Evolutionary conservation across 2,113 vertebrate genomes (phyloP).

Genomic region (Saguinus midas): DNA sequence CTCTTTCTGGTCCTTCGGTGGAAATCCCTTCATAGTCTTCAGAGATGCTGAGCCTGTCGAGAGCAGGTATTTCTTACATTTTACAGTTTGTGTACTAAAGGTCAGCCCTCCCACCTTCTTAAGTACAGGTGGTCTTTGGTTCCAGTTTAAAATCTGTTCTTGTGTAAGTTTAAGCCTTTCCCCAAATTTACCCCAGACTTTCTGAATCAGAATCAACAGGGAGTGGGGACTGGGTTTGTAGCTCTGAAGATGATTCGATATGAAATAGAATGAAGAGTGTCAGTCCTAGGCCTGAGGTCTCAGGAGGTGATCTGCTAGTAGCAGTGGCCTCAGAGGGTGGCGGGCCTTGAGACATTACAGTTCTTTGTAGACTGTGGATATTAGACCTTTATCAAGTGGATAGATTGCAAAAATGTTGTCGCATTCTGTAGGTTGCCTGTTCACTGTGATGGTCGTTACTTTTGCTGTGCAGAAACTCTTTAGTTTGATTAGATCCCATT

Average conservation of each 20-base stretch:
- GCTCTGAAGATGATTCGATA: background rate
- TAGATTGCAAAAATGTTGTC: too few species aligned
- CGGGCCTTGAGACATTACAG: rapidly evolving
- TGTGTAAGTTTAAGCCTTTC: background rate
- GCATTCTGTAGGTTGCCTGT: too few species aligned
- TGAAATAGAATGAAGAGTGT: background rate
- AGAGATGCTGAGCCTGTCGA: background rate
- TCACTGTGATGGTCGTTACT: too few species aligned
- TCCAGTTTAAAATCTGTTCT: background rate
- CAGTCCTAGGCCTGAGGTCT: rapidly evolving
- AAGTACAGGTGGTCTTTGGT: background rate
- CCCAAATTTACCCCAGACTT: background rate
- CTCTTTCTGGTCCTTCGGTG: background rate
- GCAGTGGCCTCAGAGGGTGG: rapidly evolving
- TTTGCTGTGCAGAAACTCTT: too few species aligned
- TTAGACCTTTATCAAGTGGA: too few species aligned
- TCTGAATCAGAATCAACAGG: background rate
- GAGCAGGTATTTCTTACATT: background rate
- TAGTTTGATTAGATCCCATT: too few species aligned
- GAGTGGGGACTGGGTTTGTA: background rate
- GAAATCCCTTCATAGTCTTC: background rate
- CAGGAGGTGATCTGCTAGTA: background rate
- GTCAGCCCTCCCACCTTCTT: background rate
- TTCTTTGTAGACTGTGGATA: too few species aligned
- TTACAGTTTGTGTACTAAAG: background rate